Percentiles rank a stretch among this genome's conserved stretches.
Conservation (phyloP, 1,140 invertebrate genomes). For the Magallana gigas region DNA sequence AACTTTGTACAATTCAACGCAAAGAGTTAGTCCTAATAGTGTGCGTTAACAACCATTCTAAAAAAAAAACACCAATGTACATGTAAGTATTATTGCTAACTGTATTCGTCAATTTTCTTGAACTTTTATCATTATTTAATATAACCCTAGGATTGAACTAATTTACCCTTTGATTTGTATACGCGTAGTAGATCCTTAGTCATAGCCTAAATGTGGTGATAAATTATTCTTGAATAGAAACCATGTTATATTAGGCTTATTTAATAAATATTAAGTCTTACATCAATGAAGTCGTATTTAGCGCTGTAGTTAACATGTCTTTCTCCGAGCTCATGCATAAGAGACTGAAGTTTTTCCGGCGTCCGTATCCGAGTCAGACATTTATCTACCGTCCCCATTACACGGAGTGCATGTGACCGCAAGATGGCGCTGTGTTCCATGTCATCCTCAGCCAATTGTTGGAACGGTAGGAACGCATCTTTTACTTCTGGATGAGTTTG, state of each 20-base stretch:
- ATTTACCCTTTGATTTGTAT: neutral
- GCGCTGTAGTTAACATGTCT: conserved; percentile 82
- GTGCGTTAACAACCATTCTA: neutral
- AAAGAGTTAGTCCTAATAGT: neutral
- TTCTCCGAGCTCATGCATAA: conserved; percentile 81
- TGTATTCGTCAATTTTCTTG: neutral
- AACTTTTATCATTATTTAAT: neutral
- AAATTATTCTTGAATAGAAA: neutral
- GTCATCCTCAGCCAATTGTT: conserved; percentile 79
- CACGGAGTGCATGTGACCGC: conserved; percentile 80
- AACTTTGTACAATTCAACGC: too few relatives aligned
- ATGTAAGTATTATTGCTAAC: neutral
- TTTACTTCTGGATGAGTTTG: conserved; percentile 52
- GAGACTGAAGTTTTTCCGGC: conserved; percentile 80
- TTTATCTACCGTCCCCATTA: conserved; percentile 83
- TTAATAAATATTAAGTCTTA: conserved; percentile 73
- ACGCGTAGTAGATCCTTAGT: neutral
- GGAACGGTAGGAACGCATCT: conserved; percentile 81
- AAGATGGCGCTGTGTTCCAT: conserved; percentile 80
- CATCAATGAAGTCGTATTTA: conserved; percentile 82
- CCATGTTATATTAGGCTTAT: neutral
- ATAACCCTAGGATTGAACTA: neutral
- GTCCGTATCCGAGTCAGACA: conserved; percentile 81
- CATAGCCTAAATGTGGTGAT: neutral
- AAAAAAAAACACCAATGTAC: neutral